These are phyloP conservation scores for Hippoglossus hippoglossus DNA, from an alignment of 2,797 vertebrate genomes.

Conservation along the genomic window DNA sequence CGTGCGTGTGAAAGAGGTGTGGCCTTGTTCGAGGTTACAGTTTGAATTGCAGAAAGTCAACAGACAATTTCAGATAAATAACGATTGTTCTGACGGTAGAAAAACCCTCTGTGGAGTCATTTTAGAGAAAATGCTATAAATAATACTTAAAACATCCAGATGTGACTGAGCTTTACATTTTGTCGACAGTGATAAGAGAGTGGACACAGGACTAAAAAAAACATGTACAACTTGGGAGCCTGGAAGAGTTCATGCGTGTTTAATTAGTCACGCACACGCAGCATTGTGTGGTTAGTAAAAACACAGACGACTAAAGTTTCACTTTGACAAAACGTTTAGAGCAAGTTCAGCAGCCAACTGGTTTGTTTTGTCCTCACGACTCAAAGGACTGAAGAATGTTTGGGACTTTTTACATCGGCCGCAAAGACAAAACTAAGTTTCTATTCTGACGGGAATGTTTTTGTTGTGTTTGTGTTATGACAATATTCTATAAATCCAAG, in stretches of 20 bases:
- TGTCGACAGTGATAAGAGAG: not conserved
- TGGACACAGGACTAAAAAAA: not conserved
- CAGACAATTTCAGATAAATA: not conserved
- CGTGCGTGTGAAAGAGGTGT: not conserved
- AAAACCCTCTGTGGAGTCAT: too few species aligned
- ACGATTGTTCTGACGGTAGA: not conserved
- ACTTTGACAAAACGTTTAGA: slow-evolving; percentile 9
- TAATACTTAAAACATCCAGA: too few species aligned
- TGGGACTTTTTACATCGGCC: too few species aligned
- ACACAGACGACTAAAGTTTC: slow-evolving; percentile 21
- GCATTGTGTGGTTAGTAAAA: slow-evolving; percentile 5
- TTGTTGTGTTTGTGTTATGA: too few species aligned
- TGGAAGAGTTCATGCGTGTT: not conserved
- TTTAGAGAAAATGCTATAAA: too few species aligned
- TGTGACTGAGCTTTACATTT: not conserved
- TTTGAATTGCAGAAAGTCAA: not conserved
- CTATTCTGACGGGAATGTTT: too few species aligned
- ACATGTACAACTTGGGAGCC: not conserved
- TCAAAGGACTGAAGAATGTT: too few species aligned
- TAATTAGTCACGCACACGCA: slow-evolving; percentile 11
- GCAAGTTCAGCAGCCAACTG: not conserved
- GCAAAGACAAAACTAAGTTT: too few species aligned
- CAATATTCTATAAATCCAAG: too few species aligned
- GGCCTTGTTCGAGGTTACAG: too few species aligned
- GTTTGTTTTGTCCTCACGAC: not conserved